phyloP scores from a whole-genome alignment of 2,113 vertebrate genomes.

The Ictalurus punctatus region DNA sequence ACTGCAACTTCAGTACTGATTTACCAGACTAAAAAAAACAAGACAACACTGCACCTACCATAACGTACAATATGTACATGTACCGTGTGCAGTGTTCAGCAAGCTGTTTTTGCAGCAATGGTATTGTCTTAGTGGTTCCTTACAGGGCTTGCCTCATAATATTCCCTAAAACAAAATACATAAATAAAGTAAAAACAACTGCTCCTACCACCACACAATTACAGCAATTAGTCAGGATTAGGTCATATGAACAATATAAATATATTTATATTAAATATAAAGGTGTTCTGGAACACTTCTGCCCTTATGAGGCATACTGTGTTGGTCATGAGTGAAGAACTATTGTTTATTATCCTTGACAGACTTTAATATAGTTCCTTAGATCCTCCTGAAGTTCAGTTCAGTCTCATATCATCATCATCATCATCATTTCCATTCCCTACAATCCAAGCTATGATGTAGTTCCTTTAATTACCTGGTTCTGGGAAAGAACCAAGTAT shows the following conservation, averaged over 20 bases:
- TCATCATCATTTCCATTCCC: background rate
- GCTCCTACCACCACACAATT: conserved; percentile 67
- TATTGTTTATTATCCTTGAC: background rate
- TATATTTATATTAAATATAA: conserved; percentile 17
- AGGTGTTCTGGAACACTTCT: conserved; percentile 21
- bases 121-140: background rate
- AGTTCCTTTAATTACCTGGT: background rate
- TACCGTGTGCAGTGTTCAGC: background rate
- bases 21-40: background rate
- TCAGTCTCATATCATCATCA: background rate
- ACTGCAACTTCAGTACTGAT: background rate
- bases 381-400: background rate
- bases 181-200: conserved; percentile 71
- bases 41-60: background rate
- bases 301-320: conserved; percentile 6
- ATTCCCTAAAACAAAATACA: conserved; percentile 67
- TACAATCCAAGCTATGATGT: background rate
- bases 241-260: conserved; percentile 58
- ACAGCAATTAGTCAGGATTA: conserved; percentile 63
- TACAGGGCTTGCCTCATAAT: conserved; percentile 49
- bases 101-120: conserved; percentile 8
- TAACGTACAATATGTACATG: conserved; percentile 14
- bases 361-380: background rate
- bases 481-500: background rate
- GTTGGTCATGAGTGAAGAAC: conserved; percentile 7